These are phyloP conservation scores for Nemoura dubitans DNA, from an alignment of 2,888 invertebrate genomes.

Conservation along the genomic window DNA sequence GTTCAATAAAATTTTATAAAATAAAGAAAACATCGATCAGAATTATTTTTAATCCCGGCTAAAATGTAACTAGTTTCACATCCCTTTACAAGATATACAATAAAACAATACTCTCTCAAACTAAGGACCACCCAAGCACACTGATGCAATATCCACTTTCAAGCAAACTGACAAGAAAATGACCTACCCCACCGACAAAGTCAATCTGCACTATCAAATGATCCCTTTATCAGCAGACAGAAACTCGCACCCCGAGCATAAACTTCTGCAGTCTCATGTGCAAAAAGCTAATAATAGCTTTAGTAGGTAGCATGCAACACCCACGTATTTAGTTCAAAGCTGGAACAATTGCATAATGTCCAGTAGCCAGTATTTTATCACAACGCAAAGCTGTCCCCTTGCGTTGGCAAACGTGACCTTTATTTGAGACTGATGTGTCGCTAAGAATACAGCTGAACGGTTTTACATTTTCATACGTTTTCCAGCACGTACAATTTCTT, in stretches of 20 bases:
- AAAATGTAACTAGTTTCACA: too few species aligned
- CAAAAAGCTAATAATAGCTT: neutral
- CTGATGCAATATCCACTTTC: neutral
- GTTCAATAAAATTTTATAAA: too few species aligned
- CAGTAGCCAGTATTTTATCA: neutral
- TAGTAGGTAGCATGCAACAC: neutral
- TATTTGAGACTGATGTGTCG: neutral
- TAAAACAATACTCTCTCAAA: too few species aligned
- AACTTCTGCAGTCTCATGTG: neutral
- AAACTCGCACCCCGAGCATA: neutral
- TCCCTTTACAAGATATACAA: too few species aligned
- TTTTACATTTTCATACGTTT: neutral
- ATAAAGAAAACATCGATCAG: too few species aligned
- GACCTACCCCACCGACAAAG: neutral
- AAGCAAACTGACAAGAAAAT: neutral
- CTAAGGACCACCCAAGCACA: neutral
- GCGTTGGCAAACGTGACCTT: neutral
- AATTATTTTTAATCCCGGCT: too few species aligned
- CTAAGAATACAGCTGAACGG: neutral
- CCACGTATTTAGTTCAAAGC: neutral
- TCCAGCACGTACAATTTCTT: neutral
- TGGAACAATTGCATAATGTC: neutral
- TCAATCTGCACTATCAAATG: neutral
- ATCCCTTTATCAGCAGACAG: neutral
- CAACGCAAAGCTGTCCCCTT: neutral